A percentile compares a stretch with the other conserved stretches of the same genome.
phyloP scores from a whole-genome alignment of 2,797 vertebrate species.

The Tangara arthus region DNA sequence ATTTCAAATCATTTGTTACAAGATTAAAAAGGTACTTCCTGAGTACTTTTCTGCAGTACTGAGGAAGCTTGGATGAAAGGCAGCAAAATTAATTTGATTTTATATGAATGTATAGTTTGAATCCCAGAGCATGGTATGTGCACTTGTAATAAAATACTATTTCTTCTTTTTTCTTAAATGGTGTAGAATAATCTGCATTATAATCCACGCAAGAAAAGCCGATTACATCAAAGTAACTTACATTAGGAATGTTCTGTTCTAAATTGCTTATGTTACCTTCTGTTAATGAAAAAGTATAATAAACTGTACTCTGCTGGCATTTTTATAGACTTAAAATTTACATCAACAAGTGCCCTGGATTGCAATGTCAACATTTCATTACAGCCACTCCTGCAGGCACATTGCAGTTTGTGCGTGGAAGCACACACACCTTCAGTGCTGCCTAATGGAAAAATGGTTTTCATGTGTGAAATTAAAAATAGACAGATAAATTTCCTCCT shows the following conservation, averaged over 20 bases:
- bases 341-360: background rate
- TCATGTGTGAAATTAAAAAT: background rate
- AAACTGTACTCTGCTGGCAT: background rate
- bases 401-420: background rate
- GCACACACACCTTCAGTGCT: background rate
- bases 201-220: background rate
- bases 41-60: background rate
- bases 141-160: background rate
- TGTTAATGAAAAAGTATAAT: background rate
- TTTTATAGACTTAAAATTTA: background rate
- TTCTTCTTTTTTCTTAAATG: background rate
- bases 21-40: background rate
- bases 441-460: background rate
- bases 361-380: background rate
- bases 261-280: background rate
- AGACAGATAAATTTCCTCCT: background rate
- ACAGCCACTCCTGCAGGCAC: background rate
- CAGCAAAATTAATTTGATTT: background rate
- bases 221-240: background rate
- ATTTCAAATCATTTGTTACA: background rate
- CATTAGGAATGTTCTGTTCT: background rate
- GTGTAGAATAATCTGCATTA: background rate
- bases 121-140: background rate
- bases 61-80: background rate
- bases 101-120: background rate